Conservation (phyloP, 2,888 invertebrate species). For the Smittia sp. region DNA sequence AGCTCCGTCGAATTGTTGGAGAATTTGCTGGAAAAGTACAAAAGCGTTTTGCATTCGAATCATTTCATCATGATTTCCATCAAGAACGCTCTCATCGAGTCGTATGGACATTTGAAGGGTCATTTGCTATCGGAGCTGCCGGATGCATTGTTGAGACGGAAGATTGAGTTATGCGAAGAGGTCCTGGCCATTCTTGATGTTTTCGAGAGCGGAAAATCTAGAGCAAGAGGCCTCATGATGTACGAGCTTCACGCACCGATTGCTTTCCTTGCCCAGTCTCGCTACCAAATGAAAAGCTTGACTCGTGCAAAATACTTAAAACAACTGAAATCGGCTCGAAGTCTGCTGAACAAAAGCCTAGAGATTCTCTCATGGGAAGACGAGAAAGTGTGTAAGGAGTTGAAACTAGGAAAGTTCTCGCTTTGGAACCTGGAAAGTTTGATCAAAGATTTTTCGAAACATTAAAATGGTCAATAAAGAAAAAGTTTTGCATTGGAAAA, state of each 20-base stretch:
- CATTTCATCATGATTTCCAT: constrained; percentile 69
- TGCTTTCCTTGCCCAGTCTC: constrained; percentile 66
- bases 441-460: neutral
- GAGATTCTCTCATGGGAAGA: constrained; percentile 68
- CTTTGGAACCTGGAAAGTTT: neutral
- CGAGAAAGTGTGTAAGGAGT: constrained; percentile 1
- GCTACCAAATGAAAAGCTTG: constrained; percentile 60
- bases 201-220: constrained; percentile 72
- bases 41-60: constrained; percentile 70
- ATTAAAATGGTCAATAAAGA: no score
- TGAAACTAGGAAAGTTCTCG: neutral
- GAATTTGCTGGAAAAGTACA: constrained; percentile 55
- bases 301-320: constrained; percentile 61
- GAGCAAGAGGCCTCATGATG: constrained; percentile 73
- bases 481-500: no score
- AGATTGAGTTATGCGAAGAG: constrained; percentile 68
- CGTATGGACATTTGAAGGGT: constrained; percentile 74
- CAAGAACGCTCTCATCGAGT: constrained; percentile 68
- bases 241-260: constrained; percentile 80
- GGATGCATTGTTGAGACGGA: constrained; percentile 69
- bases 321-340: constrained; percentile 63
- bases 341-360: constrained; percentile 63
- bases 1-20: constrained; percentile 27
- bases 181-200: constrained; percentile 67
- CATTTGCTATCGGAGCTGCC: constrained; percentile 70